These are phyloP conservation scores for Spondyliosoma cantharus DNA, from an alignment of 2,797 vertebrate genomes.

Conservation along the genomic window DNA sequence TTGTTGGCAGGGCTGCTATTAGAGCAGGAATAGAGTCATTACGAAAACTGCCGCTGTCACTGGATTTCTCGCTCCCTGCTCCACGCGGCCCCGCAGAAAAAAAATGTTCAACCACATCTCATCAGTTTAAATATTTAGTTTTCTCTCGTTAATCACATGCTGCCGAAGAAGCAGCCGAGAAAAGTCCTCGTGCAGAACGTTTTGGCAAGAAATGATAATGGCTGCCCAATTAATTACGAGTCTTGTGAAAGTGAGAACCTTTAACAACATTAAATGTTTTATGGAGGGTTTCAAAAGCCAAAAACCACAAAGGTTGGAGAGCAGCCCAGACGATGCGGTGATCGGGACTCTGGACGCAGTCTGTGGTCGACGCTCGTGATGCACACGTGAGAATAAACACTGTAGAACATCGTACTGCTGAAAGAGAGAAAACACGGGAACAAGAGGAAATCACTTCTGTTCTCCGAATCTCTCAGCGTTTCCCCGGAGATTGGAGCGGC, in stretches of 20 bases:
- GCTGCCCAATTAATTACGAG: too few species aligned
- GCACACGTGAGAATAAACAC: too few species aligned
- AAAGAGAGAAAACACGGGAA: not conserved
- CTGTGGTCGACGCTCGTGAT: not conserved
- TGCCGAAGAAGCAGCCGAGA: conserved; percentile 1
- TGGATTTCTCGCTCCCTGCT: not conserved
- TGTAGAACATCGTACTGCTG: not conserved
- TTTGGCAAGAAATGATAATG: not conserved
- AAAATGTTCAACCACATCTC: not conserved
- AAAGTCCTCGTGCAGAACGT: not conserved
- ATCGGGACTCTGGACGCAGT: not conserved
- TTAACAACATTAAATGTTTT: not conserved
- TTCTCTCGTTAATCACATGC: conserved; percentile 15
- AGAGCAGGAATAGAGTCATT: not conserved
- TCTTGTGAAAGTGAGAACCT: not conserved
- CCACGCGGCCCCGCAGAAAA: not conserved
- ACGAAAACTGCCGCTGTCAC: not conserved
- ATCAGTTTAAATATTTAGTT: not conserved
- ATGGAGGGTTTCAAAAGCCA: not conserved
- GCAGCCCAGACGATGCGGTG: not conserved
- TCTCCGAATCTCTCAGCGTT: too few species aligned
- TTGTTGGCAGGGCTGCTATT: not conserved
- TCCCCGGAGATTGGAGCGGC: too few species aligned
- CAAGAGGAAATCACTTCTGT: too few species aligned
- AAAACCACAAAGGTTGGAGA: not conserved